Conservation (phyloP, 2,113 vertebrate genomes). For the Phylloscopus whistleri region DNA sequence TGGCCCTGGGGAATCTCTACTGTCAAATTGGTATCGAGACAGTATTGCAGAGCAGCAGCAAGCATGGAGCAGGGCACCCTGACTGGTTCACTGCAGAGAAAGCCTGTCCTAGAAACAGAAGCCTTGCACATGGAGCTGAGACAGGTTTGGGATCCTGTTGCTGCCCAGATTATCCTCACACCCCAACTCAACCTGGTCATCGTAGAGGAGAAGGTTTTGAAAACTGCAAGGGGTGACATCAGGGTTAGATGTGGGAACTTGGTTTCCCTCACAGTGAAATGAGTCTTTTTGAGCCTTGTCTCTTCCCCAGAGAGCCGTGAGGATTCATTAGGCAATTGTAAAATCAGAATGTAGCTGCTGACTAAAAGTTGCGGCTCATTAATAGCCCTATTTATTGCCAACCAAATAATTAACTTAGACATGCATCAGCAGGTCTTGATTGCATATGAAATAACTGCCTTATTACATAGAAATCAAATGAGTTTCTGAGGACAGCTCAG, state of each 20-base stretch:
- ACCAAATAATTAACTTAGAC: slow-evolving; percentile 63
- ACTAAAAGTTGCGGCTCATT: background rate
- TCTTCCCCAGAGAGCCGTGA: background rate
- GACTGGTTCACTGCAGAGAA: background rate
- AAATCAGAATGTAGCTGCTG: slow-evolving; percentile 18
- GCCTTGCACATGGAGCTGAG: background rate
- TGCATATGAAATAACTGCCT: slow-evolving; percentile 45
- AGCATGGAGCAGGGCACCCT: background rate
- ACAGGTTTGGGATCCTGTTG: background rate
- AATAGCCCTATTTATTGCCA: slow-evolving; percentile 47
- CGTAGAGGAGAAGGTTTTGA: background rate
- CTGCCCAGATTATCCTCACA: background rate
- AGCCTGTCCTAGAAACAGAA: background rate
- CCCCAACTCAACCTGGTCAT: background rate
- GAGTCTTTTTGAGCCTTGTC: background rate
- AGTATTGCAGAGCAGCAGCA: background rate
- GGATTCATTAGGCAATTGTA: slow-evolving; percentile 24
- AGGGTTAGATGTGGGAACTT: background rate
- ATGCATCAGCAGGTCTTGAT: slow-evolving; percentile 42
- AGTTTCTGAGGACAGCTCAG: slow-evolving; percentile 52
- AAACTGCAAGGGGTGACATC: background rate
- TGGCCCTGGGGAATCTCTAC: background rate
- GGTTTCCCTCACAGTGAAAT: background rate
- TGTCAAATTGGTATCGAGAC: accelerated
- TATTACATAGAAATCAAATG: slow-evolving; percentile 65